Percentiles rank a stretch among this genome's conserved stretches.
phyloP scores from a whole-genome alignment of 2,888 invertebrate genomes.

The Temnothorax rugatulus region DNA sequence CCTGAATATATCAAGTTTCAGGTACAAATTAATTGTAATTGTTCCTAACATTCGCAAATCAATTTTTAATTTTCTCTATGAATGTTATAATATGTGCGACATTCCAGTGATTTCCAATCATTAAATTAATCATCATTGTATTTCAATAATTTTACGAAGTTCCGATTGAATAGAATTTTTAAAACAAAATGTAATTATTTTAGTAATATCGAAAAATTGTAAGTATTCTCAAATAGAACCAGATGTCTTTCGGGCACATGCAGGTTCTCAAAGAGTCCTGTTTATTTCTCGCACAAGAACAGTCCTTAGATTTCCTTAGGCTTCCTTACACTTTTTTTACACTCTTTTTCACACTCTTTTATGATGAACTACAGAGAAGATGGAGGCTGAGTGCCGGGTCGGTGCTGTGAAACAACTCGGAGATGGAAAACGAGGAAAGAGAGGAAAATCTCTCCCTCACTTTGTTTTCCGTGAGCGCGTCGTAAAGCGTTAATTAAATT shows the following conservation, averaged over 20 bases:
- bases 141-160: neutral
- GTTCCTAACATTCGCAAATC: neutral
- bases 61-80: neutral
- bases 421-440: slow-evolving; percentile 24
- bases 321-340: slow-evolving; percentile 28
- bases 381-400: slow-evolving; percentile 10
- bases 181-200: neutral
- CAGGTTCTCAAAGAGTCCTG: slow-evolving; percentile 32
- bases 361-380: slow-evolving; percentile 45
- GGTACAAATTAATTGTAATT: neutral
- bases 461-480: slow-evolving; percentile 57
- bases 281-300: slow-evolving; percentile 25
- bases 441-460: slow-evolving; percentile 28
- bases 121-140: neutral
- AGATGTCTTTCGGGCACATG: neutral
- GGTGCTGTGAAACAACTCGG: slow-evolving; percentile 3
- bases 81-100: neutral
- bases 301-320: slow-evolving; percentile 39
- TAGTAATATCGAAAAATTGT: neutral
- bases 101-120: neutral
- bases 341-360: slow-evolving; percentile 22
- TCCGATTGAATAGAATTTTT: neutral
- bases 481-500: slow-evolving; percentile 72
- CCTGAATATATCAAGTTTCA: neutral
- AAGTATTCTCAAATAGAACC: neutral